Base-by-base conservation (phyloP, 30 jellyfish, hydroid and myxozoan genomes). In the Clytia hemisphaerica region DNA sequence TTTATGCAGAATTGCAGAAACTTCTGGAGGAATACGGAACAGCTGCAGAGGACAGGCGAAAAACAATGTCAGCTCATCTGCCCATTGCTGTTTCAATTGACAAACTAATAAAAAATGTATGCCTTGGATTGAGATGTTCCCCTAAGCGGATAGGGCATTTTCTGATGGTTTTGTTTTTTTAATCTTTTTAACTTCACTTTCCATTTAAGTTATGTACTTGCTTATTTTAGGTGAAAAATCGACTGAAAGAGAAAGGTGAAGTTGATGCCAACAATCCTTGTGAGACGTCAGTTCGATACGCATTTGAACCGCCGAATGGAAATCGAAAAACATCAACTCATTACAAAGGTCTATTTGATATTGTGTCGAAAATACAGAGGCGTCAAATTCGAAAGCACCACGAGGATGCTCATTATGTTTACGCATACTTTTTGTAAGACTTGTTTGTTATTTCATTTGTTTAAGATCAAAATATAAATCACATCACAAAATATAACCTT, bases 31-130 rank as follows among this genome's bases (percentile, higher is more conserved):
- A 70, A 37, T 70, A 5, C 19, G 75, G 82, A n/a, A 70, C 47
- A 37, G 75, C 82, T 0, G 82, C 77, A 3, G 82, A 70, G 42
- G 82, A 70, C 19, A 70, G 82, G 82, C n/a, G 82, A n/a, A 19
- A 24, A 4, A 26, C 67, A 6, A n/a, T 29, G 37, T 75, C 75
- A 12, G 1, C 1, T 12, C 66, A 51, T 24, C 18, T 51, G 30
- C 1, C 66, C 0, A 14, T 51, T 0, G 66, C 66, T 25, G 66
- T 51, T n/a, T 51, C 1, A 14, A 31, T 51, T 51, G 15, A n/a
- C 25, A 26, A 51, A 16, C 18, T 51, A 12, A 51, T 51, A 12
- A 14, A 15, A 15, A 51, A 51, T 22, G 66, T 51, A 51, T 25
- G 9, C 25, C 16, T 51, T n/a, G n/a, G n/a, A n/a, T n/a, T n/a